Evolutionary conservation across 2,888 invertebrate species (phyloP), one percentile per base, ranked within the genome.

Genomic region (Seira ritae): DNA sequence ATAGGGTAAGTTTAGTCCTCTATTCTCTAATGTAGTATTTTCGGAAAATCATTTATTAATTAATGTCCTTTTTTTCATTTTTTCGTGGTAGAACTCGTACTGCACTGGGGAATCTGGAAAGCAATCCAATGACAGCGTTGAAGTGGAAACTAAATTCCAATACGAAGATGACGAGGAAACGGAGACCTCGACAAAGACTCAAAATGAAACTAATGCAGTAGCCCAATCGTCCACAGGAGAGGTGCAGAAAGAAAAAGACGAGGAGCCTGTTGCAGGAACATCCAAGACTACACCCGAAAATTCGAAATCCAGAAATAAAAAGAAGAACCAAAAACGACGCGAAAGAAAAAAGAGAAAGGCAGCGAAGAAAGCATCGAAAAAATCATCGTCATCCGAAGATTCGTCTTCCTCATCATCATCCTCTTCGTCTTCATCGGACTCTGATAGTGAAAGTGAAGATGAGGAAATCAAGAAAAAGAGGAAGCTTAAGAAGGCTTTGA

Each of bases 51-150:
- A n/a, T n/a, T n/a, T n/a, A n/a, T n/a, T n/a, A n/a, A n/a, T n/a
- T n/a, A n/a, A n/a, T n/a, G n/a, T n/a, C n/a, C 42, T 24, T 86
- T 24, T 42, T 37, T 37, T 46, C 3, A 17, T 22, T 67, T 62
- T 15, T 62, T 80, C 1, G 19, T 66, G 66, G 19, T 76, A 94
- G 93, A 95, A 96, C 92, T 96, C 96, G 0, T 97, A 97, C 90
- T 97, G 97, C 89, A 94, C 96, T 24, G 97, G 97, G 0, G 95
- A 95, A 90, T 94, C 94, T 50, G 95, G 94, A 0, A 91, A 90
- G 82, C 88, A 89, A 10, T 90, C 90, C 1, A 89, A 90, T 72
- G 89, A 89, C 37, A 78, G 66, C 50, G 10, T 78, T 10, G 80
- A 85, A 24, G 85, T 87, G 55, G 70, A 85, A 23, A 46, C 42